Percentiles rank a stretch among this genome's conserved stretches.
phyloP scores from a whole-genome alignment of 2,888 invertebrate species.

The Syrphus vitripennis region DNA sequence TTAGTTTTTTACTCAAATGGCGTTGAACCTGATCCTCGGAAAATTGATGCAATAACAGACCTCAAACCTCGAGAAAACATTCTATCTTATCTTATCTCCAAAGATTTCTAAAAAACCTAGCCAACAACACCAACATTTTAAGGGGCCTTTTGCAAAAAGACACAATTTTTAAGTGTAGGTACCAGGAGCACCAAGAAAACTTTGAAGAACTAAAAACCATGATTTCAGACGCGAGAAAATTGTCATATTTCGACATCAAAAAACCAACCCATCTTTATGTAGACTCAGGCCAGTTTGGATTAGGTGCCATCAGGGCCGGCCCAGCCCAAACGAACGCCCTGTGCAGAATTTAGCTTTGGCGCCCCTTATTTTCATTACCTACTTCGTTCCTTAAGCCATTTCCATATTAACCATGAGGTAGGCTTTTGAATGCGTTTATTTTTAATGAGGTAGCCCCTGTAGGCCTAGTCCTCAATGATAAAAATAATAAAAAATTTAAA shows the following conservation, averaged over 20 bases:
- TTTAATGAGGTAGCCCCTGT: too few relatives aligned
- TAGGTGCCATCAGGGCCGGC: too few relatives aligned
- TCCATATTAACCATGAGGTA: too few relatives aligned
- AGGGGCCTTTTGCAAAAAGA: not conserved
- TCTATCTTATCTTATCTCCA: not conserved
- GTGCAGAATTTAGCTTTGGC: too few relatives aligned
- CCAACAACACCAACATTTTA: not conserved
- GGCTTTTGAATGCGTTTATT: too few relatives aligned
- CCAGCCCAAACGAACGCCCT: too few relatives aligned
- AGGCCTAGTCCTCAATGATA: too few relatives aligned
- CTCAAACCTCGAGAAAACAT: not conserved
- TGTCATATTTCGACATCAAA: not conserved
- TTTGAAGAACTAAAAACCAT: not conserved
- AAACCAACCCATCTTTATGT: not conserved
- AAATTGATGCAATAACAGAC: not conserved
- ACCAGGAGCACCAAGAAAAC: not conserved
- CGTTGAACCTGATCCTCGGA: not conserved
- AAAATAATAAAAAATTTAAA: too few relatives aligned
- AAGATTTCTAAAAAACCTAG: not conserved
- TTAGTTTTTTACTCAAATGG: not conserved
- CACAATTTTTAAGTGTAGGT: not conserved
- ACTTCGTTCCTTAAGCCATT: too few relatives aligned
- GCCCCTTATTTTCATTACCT: too few relatives aligned
- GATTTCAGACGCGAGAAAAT: not conserved
- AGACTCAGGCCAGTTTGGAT: not conserved